Evolutionary conservation across 2,113 vertebrate species (phyloP), one percentile per base, ranked within the genome.

Genomic region (Colius striatus): DNA sequence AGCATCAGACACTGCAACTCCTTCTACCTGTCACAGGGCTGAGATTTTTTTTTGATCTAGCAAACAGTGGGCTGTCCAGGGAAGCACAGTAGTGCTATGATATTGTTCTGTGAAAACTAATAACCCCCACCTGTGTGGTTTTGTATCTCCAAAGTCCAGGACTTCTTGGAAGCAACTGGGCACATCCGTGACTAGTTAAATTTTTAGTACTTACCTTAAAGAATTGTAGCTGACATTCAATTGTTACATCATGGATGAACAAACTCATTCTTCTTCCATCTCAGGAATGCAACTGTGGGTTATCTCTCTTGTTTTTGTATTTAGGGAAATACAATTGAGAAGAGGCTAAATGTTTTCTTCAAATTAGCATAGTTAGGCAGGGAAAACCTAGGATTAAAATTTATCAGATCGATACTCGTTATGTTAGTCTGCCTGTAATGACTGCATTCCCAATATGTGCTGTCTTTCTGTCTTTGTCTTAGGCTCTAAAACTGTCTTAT

Each of bases 301-400:
- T 67, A 50, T 43, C 36, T 76, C 15, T 16, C 15, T 77, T 1
- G 1, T 14, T 66, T 84, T 58, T 73, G 8, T 68, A 20, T 54
- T 79, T 79, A 13, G 62, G 51, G 54, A 87, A 79, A 89, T 76
- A 60, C 4, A 87, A 27, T 27, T 63, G 47, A 91, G 76, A 70
- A 81, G 26, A 84, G 26, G 32, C 20, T 78, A 92, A 84, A 84
- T 43, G 11, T 14, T 79, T 73, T 88, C 62, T n/a, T 94, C 86
- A 90, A 85, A 90, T 14, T 26, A 68, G 36, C 41, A 85, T n/a
- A 92, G 87, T 87, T 63, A 81, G 77, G 91, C 57, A 78, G 74
- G 22, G 21, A 91, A 93, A 90, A 85, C 9, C 41, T n/a, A 54
- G 71, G 84, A 91, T 83, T 89, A 85, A 79, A 79, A 90, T 90